phyloP scores from a whole-genome alignment of 2,888 invertebrate genomes.

The Phortica okadai region DNA sequence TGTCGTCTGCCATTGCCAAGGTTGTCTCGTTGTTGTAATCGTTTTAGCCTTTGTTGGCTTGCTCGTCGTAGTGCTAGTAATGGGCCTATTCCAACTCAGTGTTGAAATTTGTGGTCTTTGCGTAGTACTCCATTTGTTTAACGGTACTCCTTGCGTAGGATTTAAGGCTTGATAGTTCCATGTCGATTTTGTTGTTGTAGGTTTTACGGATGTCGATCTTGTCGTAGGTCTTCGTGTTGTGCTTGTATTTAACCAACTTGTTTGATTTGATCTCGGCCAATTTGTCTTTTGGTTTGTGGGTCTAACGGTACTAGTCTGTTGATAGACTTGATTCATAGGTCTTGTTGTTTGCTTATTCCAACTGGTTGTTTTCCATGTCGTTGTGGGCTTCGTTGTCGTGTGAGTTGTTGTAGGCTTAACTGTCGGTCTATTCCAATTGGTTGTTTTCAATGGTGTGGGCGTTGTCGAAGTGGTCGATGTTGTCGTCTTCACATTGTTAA shows the following conservation, averaged over 20 bases:
- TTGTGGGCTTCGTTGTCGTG: background rate
- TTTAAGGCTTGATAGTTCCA: too few species aligned
- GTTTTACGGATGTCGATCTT: constrained; percentile 38
- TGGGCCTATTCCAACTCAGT: background rate
- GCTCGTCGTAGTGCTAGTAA: constrained; percentile 32
- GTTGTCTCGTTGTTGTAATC: background rate
- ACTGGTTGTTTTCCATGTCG: constrained; percentile 7
- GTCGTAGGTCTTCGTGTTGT: constrained; percentile 15
- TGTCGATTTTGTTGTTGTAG: constrained; percentile 28
- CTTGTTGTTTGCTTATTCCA: too few species aligned
- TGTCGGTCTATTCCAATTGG: background rate
- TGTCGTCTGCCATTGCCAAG: background rate
- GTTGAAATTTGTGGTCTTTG: too few species aligned
- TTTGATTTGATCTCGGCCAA: constrained; percentile 16
- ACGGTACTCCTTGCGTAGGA: too few species aligned
- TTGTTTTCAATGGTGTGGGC: constrained; percentile 20
- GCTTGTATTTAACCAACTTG: background rate
- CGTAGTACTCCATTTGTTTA: too few species aligned
- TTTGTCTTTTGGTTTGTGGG: too few species aligned
- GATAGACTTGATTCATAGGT: background rate
- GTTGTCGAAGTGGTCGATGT: constrained; percentile 56
- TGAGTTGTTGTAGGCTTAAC: too few species aligned
- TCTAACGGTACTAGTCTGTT: too few species aligned
- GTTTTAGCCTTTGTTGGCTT: constrained; percentile 19
- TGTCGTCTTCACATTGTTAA: background rate